A percentile compares a stretch with the other conserved stretches of the same genome.
These are phyloP conservation scores for Theonella swinhoei DNA, from an alignment of 37 sponge, comb jelly and placozoan genomes.

Conservation along the genomic window DNA sequence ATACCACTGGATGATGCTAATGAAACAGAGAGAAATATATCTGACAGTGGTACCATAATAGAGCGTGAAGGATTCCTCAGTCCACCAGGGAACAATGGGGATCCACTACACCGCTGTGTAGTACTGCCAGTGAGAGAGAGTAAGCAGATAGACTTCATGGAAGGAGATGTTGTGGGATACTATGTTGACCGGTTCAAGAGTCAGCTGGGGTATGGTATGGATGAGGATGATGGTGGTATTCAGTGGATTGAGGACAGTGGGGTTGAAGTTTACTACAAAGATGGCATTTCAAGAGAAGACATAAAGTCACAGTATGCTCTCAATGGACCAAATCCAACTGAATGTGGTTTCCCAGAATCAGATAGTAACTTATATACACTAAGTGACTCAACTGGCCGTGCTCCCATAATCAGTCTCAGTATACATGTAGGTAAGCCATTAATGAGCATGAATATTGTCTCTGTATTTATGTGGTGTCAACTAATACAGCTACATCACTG, in stretches of 20 bases:
- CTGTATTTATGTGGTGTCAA: too few relatives aligned
- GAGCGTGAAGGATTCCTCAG: background rate
- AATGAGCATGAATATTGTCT: too few relatives aligned
- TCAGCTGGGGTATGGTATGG: too few relatives aligned
- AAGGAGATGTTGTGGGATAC: constrained; percentile 60
- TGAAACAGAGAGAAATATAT: too few relatives aligned
- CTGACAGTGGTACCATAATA: too few relatives aligned
- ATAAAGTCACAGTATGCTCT: background rate
- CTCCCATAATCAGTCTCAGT: background rate
- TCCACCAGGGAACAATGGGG: background rate
- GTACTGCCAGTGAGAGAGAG: background rate
- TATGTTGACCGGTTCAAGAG: background rate
- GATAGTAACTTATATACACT: background rate
- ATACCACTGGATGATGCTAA: background rate
- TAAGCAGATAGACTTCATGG: constrained; percentile 23
- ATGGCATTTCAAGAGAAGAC: background rate
- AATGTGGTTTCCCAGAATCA: background rate
- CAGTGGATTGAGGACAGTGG: background rate
- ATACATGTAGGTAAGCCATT: background rate
- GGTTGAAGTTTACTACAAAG: background rate
- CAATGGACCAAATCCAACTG: background rate
- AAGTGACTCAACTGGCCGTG: background rate
- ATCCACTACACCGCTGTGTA: background rate
- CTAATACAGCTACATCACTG: too few relatives aligned
- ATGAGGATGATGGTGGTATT: background rate